Evolutionary conservation across 2,113 vertebrate species (phyloP).

Genomic region (Nematolebias whitei): DNA sequence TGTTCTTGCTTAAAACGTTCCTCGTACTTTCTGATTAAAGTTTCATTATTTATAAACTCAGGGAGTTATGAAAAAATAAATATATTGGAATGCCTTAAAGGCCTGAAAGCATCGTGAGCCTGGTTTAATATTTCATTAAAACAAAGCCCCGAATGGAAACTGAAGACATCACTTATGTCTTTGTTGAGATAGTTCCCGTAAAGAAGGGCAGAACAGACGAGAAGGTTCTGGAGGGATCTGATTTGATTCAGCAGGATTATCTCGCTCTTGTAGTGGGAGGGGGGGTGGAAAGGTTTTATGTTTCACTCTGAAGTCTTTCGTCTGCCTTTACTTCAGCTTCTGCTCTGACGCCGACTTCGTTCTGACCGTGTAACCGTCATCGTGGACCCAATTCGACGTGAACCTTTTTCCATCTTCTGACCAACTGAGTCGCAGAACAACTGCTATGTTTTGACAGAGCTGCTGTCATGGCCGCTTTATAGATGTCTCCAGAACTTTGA

Average conservation of each 20-base stretch:
- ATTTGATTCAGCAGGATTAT: constrained; percentile 32
- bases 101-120: too few relatives aligned
- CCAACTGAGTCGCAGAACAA: neutral
- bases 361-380: neutral
- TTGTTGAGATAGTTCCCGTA: neutral
- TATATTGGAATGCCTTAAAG: too few relatives aligned
- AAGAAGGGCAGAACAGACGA: constrained; percentile 1
- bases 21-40: too few relatives aligned
- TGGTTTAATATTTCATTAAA: neutral
- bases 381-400: neutral
- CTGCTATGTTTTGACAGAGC: too few relatives aligned
- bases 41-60: too few relatives aligned
- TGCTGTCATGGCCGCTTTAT: neutral
- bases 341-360: neutral
- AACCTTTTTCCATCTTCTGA: neutral
- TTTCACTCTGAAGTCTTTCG: neutral
- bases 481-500: neutral
- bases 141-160: neutral
- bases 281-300: constrained; percentile 3
- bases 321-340: neutral
- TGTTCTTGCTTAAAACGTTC: too few relatives aligned
- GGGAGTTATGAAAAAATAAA: too few relatives aligned
- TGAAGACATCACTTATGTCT: neutral
- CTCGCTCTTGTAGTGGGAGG: neutral
- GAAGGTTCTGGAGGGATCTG: constrained; percentile 34